Percentiles rank a stretch among this genome's conserved stretches.
Evolutionary conservation across 2,888 invertebrate species (phyloP).

Genomic region (Conus canariensis): DNA sequence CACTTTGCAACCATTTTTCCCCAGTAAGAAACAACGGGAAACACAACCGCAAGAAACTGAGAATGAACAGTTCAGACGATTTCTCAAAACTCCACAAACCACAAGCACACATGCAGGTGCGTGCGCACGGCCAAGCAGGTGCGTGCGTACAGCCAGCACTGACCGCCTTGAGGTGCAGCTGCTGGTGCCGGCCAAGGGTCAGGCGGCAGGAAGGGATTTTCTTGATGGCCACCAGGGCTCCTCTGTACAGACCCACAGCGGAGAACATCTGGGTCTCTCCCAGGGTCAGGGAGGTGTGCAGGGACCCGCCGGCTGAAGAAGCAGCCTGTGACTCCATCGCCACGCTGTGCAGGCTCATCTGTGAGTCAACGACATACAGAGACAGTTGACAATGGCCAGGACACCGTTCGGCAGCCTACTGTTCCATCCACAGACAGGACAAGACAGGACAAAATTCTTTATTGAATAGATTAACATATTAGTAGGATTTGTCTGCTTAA

Average conservation of each 20-base stretch:
- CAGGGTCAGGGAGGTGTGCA: neutral
- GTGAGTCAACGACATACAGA: neutral
- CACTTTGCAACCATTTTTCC: too few species aligned
- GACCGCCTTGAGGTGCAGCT: slow-evolving; percentile 68
- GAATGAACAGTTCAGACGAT: too few species aligned
- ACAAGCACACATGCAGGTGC: neutral
- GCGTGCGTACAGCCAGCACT: slow-evolving; percentile 12
- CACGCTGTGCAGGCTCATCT: slow-evolving; percentile 21
- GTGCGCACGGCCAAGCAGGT: neutral
- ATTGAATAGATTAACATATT: too few species aligned
- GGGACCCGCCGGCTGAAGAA: neutral
- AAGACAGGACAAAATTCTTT: too few species aligned
- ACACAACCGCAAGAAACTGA: too few species aligned
- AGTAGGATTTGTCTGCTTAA: too few species aligned
- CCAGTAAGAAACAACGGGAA: too few species aligned
- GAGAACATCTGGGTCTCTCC: slow-evolving; percentile 64
- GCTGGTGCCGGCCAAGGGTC: slow-evolving; percentile 57
- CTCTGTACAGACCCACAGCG: slow-evolving; percentile 64
- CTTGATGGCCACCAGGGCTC: slow-evolving; percentile 87
- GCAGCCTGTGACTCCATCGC: neutral
- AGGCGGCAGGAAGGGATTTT: slow-evolving; percentile 80
- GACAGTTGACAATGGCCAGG: too few species aligned
- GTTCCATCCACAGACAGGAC: too few species aligned
- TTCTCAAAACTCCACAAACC: too few species aligned
- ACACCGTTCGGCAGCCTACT: too few species aligned